Evolutionary conservation across 2,113 vertebrate genomes (phyloP).

Genomic region (Psilopsiagon aurifrons): DNA sequence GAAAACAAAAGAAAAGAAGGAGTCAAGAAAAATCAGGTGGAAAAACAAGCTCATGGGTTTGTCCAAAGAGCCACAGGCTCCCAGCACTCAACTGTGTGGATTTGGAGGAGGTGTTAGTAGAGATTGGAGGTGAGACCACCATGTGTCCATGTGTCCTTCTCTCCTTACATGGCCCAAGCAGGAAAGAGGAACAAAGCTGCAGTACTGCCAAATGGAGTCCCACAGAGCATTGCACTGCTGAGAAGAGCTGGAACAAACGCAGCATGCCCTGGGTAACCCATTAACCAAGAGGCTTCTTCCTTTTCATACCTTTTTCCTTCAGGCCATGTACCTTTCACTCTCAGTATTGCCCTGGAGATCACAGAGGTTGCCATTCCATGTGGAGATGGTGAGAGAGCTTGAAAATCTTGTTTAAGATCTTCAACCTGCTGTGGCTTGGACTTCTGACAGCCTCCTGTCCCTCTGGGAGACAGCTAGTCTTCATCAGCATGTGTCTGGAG

Average conservation of each 20-base stretch:
- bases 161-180: neutral
- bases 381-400: neutral
- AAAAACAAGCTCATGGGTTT: neutral
- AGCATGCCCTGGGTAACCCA: neutral
- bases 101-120: neutral
- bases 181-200: neutral
- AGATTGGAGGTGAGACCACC: neutral
- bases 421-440: neutral
- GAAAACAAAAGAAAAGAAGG: neutral
- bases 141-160: rapidly evolving
- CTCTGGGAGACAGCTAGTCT: neutral
- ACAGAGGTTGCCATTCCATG: neutral
- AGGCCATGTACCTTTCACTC: neutral
- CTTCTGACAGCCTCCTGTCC: neutral
- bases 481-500: rapidly evolving
- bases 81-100: neutral
- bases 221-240: rapidly evolving
- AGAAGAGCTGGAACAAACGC: neutral
- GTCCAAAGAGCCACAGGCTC: neutral
- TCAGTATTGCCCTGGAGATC: neutral
- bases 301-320: neutral
- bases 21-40: neutral
- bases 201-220: neutral
- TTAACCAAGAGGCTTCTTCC: neutral
- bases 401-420: neutral